A percentile compares a stretch with the other conserved stretches of the same genome.
Evolutionary conservation across 2,888 invertebrate genomes (phyloP).

Genomic region (Conchocele bisecta): DNA sequence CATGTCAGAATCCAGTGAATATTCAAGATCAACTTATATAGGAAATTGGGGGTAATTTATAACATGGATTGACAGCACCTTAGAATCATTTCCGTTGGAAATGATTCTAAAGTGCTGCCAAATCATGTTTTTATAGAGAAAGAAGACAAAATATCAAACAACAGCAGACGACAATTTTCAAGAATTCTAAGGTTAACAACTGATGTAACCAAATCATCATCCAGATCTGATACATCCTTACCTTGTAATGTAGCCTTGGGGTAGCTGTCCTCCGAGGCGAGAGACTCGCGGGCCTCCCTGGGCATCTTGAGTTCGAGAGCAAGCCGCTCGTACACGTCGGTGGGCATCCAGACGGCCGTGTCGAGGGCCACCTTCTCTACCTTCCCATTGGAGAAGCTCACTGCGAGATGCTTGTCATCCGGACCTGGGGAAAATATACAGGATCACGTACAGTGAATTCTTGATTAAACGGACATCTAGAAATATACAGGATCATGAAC

Average conservation of each 20-base stretch:
- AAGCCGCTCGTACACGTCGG: constrained; percentile 77
- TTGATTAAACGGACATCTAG: no score
- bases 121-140: no score
- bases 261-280: constrained; percentile 74
- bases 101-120: no score
- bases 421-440: constrained; percentile 63
- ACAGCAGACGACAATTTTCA: no score
- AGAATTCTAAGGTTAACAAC: no score
- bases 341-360: constrained; percentile 80
- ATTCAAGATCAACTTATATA: background rate
- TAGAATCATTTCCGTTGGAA: no score
- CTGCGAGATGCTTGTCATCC: constrained; percentile 74
- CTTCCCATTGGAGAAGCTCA: constrained; percentile 79
- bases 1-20: no score
- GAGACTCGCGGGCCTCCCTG: constrained; percentile 72
- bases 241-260: constrained; percentile 69
- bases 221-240: background rate
- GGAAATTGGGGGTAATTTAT: background rate
- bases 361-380: constrained; percentile 72
- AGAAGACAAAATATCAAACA: no score
- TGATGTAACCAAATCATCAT: no score
- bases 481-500: no score
- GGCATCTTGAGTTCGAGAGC: constrained; percentile 80
- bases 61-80: no score
- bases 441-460: no score